Evolutionary conservation across 2,797 vertebrate species (phyloP).

Genomic region (Heliangelus exortis): DNA sequence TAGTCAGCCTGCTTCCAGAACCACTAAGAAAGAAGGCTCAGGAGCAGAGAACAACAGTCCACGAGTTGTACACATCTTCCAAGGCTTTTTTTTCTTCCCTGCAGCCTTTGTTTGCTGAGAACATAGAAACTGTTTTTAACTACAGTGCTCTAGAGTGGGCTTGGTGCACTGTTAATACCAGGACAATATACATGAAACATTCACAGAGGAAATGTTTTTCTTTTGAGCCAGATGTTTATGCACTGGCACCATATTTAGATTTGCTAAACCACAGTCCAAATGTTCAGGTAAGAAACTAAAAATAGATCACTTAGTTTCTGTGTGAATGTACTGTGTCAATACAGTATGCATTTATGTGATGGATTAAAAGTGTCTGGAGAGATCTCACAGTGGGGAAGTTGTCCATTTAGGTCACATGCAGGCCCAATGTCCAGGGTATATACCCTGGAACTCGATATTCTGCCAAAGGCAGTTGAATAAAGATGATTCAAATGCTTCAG

Average conservation of each 20-base stretch:
- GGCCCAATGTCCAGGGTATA: too few species aligned
- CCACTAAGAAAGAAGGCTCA: constrained; percentile 74
- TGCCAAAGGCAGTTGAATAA: neutral
- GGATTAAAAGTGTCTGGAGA: neutral
- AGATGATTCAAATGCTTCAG: neutral
- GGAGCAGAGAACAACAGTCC: constrained; percentile 81
- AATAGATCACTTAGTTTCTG: neutral
- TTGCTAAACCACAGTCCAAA: constrained; percentile 91
- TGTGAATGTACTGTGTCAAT: neutral
- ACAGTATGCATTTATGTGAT: neutral
- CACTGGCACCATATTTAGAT: constrained; percentile 92
- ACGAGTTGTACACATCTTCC: constrained; percentile 79
- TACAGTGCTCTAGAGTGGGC: constrained; percentile 89
- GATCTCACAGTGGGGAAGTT: neutral
- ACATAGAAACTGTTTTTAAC: constrained; percentile 80
- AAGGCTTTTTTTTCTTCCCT: constrained; percentile 85
- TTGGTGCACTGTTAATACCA: constrained; percentile 94
- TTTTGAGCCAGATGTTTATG: constrained; percentile 84
- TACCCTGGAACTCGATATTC: neutral
- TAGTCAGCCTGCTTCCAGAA: constrained; percentile 80
- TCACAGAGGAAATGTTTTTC: constrained; percentile 78
- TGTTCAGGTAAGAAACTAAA: constrained; percentile 83
- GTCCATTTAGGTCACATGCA: neutral
- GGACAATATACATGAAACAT: constrained; percentile 89
- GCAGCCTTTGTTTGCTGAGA: constrained; percentile 85